A percentile compares a stretch with the other conserved stretches of the same genome.
phyloP scores from a whole-genome alignment of 1,140 invertebrate genomes.

The Homarus americanus region DNA sequence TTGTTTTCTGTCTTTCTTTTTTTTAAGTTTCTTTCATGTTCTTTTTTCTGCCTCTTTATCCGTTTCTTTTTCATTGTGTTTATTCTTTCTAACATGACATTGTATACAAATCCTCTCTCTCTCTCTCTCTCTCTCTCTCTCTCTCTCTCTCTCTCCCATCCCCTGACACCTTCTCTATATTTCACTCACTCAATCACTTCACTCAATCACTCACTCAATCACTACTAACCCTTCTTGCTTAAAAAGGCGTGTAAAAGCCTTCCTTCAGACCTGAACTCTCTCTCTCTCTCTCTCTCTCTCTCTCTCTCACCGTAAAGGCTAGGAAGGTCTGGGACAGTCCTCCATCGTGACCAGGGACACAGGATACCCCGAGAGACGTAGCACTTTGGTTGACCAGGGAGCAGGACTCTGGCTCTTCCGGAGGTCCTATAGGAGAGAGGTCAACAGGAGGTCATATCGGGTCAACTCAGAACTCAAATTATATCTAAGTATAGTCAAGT shows the following conservation, averaged over 20 bases:
- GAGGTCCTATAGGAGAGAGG: slow-evolving; percentile 38
- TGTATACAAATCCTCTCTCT: neutral
- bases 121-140: slow-evolving; percentile 14
- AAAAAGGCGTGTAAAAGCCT: too few species aligned
- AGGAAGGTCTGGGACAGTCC: slow-evolving; percentile 31
- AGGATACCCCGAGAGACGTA: slow-evolving; percentile 21
- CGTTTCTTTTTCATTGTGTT: too few species aligned
- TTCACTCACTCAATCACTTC: neutral
- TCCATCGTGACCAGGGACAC: slow-evolving; percentile 34
- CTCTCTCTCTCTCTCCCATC: slow-evolving; percentile 8
- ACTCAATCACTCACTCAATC: neutral
- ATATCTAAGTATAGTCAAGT: too few species aligned
- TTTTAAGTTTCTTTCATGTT: too few species aligned
- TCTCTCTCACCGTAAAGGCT: slow-evolving; percentile 22
- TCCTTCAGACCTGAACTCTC: too few species aligned
- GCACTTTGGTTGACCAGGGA: slow-evolving; percentile 45
- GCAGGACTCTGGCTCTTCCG: slow-evolving; percentile 29
- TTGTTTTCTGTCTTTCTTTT: too few species aligned
- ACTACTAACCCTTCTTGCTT: neutral
- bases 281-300: slow-evolving; percentile 31
- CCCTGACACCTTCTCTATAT: too few species aligned
- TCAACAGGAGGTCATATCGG: too few species aligned
- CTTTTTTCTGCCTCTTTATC: too few species aligned
- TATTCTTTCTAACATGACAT: neutral
- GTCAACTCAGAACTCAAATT: too few species aligned